Percentiles rank a stretch among this genome's conserved stretches.
Evolutionary conservation across 2,797 vertebrate genomes (phyloP).

Genomic region (Okamejei kenojei): DNA sequence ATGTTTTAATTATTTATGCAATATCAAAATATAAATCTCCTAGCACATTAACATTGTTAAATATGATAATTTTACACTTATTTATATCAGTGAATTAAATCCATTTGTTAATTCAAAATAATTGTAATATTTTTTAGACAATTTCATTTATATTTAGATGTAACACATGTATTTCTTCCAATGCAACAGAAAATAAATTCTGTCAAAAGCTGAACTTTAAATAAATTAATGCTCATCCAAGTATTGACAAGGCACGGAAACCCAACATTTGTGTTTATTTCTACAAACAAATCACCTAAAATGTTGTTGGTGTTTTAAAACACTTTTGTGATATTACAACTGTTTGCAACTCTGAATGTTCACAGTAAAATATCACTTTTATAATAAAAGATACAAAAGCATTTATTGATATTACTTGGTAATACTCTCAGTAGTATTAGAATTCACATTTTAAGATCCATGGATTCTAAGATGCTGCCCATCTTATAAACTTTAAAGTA

Average conservation of each 20-base stretch:
- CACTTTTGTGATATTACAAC: background rate
- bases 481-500: background rate
- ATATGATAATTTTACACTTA: background rate
- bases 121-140: background rate
- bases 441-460: background rate
- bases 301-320: background rate
- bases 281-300: background rate
- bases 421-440: background rate
- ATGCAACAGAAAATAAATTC: background rate
- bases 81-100: background rate
- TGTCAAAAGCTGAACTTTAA: background rate
- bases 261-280: background rate
- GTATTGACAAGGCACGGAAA: background rate
- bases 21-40: background rate
- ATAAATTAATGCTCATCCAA: background rate
- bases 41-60: background rate
- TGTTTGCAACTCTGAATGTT: background rate
- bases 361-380: background rate
- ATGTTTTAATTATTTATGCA: background rate
- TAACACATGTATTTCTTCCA: background rate
- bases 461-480: background rate
- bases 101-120: background rate
- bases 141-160: background rate
- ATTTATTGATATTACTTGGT: background rate
- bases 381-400: background rate